These are phyloP conservation scores for Drosophila lini DNA, from an alignment of 1,140 invertebrate species.

Conservation along the genomic window DNA sequence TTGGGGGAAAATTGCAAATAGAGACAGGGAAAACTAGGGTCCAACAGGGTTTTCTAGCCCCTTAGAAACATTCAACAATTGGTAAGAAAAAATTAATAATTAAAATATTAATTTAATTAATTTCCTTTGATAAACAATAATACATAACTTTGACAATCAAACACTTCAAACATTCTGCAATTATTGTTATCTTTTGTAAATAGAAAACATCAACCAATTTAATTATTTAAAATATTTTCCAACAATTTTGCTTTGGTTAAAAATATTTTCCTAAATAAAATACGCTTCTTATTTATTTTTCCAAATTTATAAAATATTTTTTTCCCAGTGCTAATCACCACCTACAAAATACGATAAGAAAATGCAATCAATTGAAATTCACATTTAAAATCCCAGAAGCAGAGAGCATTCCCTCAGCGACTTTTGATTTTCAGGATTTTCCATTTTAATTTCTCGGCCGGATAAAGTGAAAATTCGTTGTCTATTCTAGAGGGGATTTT, in stretches of 20 bases:
- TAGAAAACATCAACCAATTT: no score
- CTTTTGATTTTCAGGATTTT: constrained; percentile 15
- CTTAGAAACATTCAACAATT: no score
- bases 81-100: no score
- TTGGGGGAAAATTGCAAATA: constrained; percentile 51
- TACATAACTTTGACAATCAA: no score
- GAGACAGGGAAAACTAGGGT: constrained; percentile 14
- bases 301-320: background rate
- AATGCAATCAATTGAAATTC: constrained; percentile 40
- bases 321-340: background rate
- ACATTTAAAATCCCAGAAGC: constrained; percentile 25
- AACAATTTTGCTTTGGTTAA: background rate
- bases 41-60: background rate
- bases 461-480: constrained; percentile 57
- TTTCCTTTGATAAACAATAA: no score
- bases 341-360: constrained; percentile 15
- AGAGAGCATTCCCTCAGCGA: constrained; percentile 28
- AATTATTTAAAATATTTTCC: no score
- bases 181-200: no score
- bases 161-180: no score
- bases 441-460: constrained; percentile 46
- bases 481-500: constrained; percentile 2
- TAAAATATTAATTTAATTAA: no score
- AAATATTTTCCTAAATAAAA: no score
- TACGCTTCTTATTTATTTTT: no score